Percentiles rank a stretch among this genome's conserved stretches.
Conservation (phyloP, 2,888 invertebrate species). For the Zeuzera pyrina region DNA sequence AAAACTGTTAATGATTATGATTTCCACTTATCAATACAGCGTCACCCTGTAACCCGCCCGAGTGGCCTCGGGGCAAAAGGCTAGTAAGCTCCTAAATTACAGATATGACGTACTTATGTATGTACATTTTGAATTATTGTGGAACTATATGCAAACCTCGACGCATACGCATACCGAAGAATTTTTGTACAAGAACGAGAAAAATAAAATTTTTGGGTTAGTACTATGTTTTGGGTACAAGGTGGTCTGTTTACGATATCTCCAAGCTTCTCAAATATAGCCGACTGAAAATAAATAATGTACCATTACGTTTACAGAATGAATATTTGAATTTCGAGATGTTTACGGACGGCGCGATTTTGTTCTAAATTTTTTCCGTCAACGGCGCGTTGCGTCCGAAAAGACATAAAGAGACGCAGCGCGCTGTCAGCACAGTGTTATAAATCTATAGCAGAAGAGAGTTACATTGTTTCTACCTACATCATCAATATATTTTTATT, state of each 20-base stretch:
- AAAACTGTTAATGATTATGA: constrained; percentile 53
- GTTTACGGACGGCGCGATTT: constrained; percentile 52
- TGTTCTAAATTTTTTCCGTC: constrained; percentile 14
- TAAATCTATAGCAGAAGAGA: constrained; percentile 38
- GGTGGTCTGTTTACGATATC: too few relatives aligned
- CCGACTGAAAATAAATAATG: too few relatives aligned
- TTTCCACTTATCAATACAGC: constrained; percentile 64
- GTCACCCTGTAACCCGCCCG: constrained; percentile 72
- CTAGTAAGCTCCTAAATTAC: constrained; percentile 70
- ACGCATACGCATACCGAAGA: constrained; percentile 15
- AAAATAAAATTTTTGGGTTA: too few relatives aligned
- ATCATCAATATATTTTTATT: constrained; percentile 22
- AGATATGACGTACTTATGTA: constrained; percentile 65
- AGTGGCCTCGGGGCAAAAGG: constrained; percentile 63
- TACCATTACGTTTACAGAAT: too few relatives aligned
- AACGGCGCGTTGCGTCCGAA: too few relatives aligned
- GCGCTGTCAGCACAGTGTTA: constrained; percentile 23
- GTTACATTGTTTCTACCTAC: constrained; percentile 37
- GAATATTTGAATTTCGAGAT: constrained; percentile 21
- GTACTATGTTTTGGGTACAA: too few relatives aligned
- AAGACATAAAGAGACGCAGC: constrained; percentile 12
- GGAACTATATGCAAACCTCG: constrained; percentile 14
- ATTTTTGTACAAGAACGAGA: too few relatives aligned
- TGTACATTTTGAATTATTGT: constrained; percentile 48
- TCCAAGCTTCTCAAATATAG: too few relatives aligned